phyloP scores from a whole-genome alignment of 2,888 invertebrate species.

The Cheilosia pagana region DNA sequence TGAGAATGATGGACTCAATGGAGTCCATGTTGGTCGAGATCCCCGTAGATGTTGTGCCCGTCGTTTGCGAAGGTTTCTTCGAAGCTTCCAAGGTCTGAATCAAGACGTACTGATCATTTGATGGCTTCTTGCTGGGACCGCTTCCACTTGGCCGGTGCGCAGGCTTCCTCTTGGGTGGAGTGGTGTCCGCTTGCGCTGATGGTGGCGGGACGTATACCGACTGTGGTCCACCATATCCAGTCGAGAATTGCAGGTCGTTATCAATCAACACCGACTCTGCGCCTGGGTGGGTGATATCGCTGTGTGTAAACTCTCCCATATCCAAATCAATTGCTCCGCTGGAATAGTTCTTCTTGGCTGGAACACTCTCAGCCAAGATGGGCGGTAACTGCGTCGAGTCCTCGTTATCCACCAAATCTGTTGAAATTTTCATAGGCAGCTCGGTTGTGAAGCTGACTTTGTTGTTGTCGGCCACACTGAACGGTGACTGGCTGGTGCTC shows the following conservation, averaged over 20 bases:
- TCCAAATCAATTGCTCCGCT: conserved; percentile 74
- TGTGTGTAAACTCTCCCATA: conserved; percentile 84
- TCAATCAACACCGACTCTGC: conserved; percentile 87
- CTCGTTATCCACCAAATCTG: conserved; percentile 76
- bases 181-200: conserved; percentile 79
- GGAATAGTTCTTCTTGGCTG: conserved; percentile 47
- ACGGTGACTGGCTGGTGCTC: conserved; percentile 78
- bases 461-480: conserved; percentile 63
- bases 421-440: conserved; percentile 80
- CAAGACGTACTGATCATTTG: conserved; percentile 82
- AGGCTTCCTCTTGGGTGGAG: conserved; percentile 84
- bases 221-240: conserved; percentile 84
- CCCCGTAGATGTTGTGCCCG: conserved; percentile 79
- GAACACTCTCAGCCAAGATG: conserved; percentile 39
- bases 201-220: conserved; percentile 81
- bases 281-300: conserved; percentile 86
- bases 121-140: conserved; percentile 84
- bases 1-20: conserved; percentile 86
- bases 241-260: conserved; percentile 84
- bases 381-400: conserved; percentile 70
- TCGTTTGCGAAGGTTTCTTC: conserved; percentile 72
- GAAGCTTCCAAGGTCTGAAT: conserved; percentile 78
- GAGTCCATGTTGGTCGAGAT: conserved; percentile 84
- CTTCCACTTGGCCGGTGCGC: conserved; percentile 84
- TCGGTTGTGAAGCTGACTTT: conserved; percentile 80